Percentiles rank a stretch among this genome's conserved stretches.
Evolutionary conservation across 2,113 vertebrate genomes (phyloP).

Genomic region (Vidua macroura): DNA sequence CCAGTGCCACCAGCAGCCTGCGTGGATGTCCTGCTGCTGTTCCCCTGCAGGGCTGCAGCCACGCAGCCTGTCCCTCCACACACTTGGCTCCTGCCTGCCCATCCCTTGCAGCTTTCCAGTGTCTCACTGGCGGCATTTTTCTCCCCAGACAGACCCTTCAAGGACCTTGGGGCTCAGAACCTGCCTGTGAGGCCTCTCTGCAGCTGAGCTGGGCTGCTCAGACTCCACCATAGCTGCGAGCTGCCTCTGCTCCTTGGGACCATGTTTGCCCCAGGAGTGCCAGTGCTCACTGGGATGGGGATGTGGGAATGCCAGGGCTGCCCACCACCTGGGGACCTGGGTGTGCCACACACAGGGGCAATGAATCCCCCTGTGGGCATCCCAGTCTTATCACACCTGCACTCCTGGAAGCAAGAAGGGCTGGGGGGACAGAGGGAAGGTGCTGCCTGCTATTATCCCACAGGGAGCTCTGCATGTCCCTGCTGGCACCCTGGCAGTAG

Average conservation of each 20-base stretch:
- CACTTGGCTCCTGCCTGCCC: neutral
- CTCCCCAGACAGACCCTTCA: neutral
- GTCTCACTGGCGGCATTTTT: neutral
- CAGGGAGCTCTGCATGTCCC: neutral
- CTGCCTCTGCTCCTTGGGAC: neutral
- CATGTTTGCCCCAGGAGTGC: neutral
- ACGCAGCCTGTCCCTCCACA: accelerated
- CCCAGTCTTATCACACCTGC: neutral
- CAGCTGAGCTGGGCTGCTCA: neutral
- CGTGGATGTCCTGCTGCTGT: neutral
- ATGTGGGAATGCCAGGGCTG: neutral
- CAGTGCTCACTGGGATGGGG: neutral
- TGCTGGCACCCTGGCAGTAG: accelerated
- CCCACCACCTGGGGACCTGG: accelerated
- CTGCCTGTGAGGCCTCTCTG: neutral
- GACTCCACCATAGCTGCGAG: accelerated
- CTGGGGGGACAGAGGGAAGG: neutral
- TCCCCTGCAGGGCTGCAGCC: neutral
- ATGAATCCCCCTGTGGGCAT: neutral
- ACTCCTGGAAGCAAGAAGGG: neutral
- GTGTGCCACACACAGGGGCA: neutral
- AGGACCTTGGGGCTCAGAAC: neutral
- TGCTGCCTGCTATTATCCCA: neutral
- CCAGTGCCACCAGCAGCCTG: neutral
- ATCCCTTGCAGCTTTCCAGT: neutral